Conservation (phyloP, 2,888 invertebrate genomes). For the Rambutsinella grinnellia region DNA sequence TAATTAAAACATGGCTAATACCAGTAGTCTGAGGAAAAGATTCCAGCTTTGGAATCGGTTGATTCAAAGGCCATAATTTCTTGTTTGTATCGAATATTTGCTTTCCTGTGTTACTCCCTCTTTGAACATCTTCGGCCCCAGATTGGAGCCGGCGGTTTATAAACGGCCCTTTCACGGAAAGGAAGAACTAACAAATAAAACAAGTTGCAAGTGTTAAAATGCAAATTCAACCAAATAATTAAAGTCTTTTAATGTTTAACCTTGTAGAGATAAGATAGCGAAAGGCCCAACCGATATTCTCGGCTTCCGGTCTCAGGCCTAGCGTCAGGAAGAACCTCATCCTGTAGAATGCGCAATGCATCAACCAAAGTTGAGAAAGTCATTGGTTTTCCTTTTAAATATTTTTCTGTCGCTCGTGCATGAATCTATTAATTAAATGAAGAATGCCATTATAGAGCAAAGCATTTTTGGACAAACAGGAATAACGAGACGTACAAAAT, state of each 20-base stretch:
- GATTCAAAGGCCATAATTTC: conserved; percentile 79
- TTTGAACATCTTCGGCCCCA: conserved; percentile 16
- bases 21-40: conserved; percentile 76
- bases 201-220: no score
- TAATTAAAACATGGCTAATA: no score
- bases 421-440: conserved; percentile 68
- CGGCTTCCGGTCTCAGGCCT: conserved; percentile 66
- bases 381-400: conserved; percentile 71
- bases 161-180: not conserved
- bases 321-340: conserved; percentile 68
- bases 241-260: no score
- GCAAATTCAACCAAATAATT: no score
- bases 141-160: conserved; percentile 6
- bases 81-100: conserved; percentile 81
- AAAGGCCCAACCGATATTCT: conserved; percentile 20
- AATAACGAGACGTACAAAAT: conserved; percentile 58
- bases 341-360: conserved; percentile 69
- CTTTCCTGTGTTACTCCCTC: conserved; percentile 70
- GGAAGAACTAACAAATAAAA: not conserved
- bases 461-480: not conserved
- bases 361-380: conserved; percentile 70
- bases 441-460: not conserved
- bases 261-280: conserved; percentile 16
- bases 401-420: conserved; percentile 74
- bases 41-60: conserved; percentile 81